Conservation (phyloP, 2,888 invertebrate genomes). For the Deilephila elpenor region DNA sequence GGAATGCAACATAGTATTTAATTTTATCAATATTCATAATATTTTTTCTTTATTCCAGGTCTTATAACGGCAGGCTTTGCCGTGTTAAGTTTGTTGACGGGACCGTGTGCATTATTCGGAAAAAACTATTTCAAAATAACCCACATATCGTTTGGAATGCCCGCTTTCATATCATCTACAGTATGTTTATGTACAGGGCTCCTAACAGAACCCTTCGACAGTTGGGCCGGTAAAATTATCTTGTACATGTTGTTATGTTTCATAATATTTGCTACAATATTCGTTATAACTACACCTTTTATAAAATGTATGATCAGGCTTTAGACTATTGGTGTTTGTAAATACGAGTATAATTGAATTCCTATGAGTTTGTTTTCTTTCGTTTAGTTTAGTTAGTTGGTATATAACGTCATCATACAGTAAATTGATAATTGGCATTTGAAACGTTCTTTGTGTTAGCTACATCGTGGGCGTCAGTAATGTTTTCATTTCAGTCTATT, state of each 20-base stretch:
- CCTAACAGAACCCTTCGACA: constrained; percentile 44
- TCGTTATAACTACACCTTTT: constrained; percentile 51
- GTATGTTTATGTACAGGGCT: constrained; percentile 53
- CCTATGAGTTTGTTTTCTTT: background rate
- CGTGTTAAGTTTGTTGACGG: constrained; percentile 42
- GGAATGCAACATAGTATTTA: too few species aligned
- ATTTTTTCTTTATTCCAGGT: constrained; percentile 47
- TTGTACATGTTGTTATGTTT: constrained; percentile 48
- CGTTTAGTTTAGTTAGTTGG: too few species aligned
- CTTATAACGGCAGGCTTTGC: constrained; percentile 45
- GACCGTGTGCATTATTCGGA: constrained; percentile 42
- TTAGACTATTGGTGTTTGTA: constrained; percentile 31
- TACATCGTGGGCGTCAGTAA: too few species aligned
- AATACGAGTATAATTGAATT: constrained; percentile 10
- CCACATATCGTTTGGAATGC: constrained; percentile 56
- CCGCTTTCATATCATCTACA: constrained; percentile 55
- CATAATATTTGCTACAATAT: constrained; percentile 52
- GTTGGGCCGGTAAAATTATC: constrained; percentile 46
- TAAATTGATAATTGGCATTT: too few species aligned
- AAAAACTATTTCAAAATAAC: constrained; percentile 38
- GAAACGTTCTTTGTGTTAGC: too few species aligned
- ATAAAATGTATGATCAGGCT: constrained; percentile 54
- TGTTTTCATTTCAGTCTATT: too few species aligned
- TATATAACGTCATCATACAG: too few species aligned
- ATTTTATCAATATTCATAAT: too few species aligned